These are phyloP conservation scores for Melanostoma mellinum DNA, from an alignment of 2,888 invertebrate genomes.

Conservation along the genomic window DNA sequence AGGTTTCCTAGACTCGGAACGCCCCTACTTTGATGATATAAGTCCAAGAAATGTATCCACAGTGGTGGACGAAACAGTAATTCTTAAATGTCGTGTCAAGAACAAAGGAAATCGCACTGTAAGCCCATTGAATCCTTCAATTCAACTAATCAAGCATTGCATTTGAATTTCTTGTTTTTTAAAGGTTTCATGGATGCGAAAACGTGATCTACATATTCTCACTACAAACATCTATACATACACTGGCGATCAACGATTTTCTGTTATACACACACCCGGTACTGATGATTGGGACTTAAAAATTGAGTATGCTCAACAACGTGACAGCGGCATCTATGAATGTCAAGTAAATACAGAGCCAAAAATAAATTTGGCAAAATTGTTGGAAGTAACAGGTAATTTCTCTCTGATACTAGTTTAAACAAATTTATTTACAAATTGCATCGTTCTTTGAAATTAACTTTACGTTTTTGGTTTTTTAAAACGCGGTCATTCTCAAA, in stretches of 20 bases:
- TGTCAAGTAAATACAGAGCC: slow-evolving; percentile 96
- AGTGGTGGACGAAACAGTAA: slow-evolving; percentile 91
- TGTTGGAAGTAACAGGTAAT: slow-evolving; percentile 90
- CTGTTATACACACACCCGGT: slow-evolving; percentile 91
- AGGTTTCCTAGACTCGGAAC: slow-evolving; percentile 80
- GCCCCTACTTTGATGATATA: slow-evolving; percentile 93
- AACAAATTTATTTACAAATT: not conserved
- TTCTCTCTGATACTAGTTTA: not conserved
- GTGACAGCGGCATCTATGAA: slow-evolving; percentile 93
- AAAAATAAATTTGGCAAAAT: slow-evolving; percentile 92
- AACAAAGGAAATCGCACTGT: slow-evolving; percentile 94
- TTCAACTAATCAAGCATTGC: not conserved
- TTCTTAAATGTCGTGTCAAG: slow-evolving; percentile 91
- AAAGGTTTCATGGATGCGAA: slow-evolving; percentile 82
- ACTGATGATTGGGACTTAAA: slow-evolving; percentile 94
- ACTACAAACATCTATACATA: slow-evolving; percentile 93
- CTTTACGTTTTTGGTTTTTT: too few relatives aligned
- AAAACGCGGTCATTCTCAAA: too few relatives aligned
- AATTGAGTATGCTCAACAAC: slow-evolving; percentile 91
- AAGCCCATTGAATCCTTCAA: slow-evolving; percentile 79
- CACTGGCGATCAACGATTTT: slow-evolving; percentile 93
- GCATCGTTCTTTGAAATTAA: too few relatives aligned
- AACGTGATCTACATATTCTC: slow-evolving; percentile 88
- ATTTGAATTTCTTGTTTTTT: slow-evolving; percentile 12
- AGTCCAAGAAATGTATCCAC: slow-evolving; percentile 92